Conservation (phyloP, 2,888 invertebrate species). For the Strigamia crassipes region DNA sequence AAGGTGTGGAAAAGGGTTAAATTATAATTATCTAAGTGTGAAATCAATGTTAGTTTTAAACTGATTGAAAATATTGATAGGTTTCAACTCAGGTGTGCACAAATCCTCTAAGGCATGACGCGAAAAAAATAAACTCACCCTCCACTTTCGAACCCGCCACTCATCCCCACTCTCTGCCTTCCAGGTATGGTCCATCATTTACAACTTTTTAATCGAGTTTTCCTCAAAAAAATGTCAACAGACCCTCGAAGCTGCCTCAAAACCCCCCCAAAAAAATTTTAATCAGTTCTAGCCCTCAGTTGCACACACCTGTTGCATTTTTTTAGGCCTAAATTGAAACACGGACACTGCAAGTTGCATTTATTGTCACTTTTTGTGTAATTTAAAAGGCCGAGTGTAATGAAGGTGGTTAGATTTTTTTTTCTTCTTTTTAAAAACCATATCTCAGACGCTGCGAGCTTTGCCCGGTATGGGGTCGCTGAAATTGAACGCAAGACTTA, state of each 20-base stretch:
- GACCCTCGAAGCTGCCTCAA: not conserved
- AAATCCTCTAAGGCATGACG: not conserved
- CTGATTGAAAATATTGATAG: not conserved
- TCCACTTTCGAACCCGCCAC: not conserved
- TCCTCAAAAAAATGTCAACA: not conserved
- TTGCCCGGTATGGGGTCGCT: not conserved
- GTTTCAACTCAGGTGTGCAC: not conserved
- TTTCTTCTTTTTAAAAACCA: not conserved
- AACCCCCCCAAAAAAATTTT: not conserved
- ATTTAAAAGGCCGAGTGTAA: not conserved
- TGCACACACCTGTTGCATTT: not conserved
- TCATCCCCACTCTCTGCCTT: not conserved
- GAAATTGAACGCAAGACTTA: constrained; percentile 7
- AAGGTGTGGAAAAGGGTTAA: not conserved
- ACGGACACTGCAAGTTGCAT: not conserved
- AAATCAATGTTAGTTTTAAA: not conserved
- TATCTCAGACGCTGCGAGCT: not conserved
- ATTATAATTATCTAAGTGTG: not conserved
- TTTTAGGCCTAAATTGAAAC: not conserved
- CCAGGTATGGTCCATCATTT: not conserved
- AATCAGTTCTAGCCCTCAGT: not conserved
- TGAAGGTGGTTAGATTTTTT: not conserved
- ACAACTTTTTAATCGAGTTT: not conserved
- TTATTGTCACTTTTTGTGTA: not conserved
- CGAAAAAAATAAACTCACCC: not conserved